Conservation (phyloP, 2,113 vertebrate genomes). For the Dromiciops gliroides region DNA sequence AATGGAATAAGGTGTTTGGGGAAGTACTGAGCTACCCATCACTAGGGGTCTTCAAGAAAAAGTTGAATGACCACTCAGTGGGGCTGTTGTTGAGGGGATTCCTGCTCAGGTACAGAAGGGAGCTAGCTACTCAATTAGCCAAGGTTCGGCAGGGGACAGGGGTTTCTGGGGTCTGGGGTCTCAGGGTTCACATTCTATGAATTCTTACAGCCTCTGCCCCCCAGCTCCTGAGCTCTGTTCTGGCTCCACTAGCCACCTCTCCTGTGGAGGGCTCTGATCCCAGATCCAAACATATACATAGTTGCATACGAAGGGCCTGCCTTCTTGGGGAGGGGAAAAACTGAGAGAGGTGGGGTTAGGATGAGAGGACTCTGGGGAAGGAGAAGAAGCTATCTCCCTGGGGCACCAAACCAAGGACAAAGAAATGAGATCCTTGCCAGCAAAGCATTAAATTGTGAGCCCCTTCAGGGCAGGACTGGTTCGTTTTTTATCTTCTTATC, state of each 20-base stretch:
- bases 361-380: not conserved
- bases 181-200: not conserved
- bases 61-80: not conserved
- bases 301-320: not conserved
- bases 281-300: not conserved
- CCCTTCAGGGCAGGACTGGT: not conserved
- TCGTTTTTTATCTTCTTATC: not conserved
- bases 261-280: not conserved
- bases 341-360: too few relatives aligned
- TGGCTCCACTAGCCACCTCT: not conserved
- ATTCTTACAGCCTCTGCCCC: not conserved
- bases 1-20: not conserved
- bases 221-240: not conserved
- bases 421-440: not conserved
- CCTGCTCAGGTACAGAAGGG: not conserved
- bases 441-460: not conserved
- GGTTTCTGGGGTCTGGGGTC: not conserved
- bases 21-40: not conserved
- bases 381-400: not conserved
- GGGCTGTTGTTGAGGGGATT: not conserved
- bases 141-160: not conserved
- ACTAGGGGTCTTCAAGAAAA: not conserved
- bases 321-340: not conserved
- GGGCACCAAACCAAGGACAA: not conserved
- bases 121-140: too few relatives aligned